Conservation (phyloP, 2,113 vertebrate genomes). For the Stomatorhinus ivindoensis region DNA sequence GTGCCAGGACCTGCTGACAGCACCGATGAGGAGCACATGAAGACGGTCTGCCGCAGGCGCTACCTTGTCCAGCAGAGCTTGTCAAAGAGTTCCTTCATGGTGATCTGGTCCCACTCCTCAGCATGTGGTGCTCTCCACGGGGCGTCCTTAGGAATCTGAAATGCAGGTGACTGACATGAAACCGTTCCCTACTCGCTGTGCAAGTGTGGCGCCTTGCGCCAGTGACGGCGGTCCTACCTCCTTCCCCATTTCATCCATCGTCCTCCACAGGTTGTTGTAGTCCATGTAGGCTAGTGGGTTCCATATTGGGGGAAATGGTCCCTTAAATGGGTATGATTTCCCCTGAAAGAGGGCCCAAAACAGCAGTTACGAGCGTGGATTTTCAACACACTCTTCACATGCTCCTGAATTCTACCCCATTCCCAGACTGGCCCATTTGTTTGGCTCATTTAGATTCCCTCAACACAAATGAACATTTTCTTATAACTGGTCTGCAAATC, state of each 20-base stretch:
- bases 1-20: not conserved
- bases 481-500: not conserved
- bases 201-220: not conserved
- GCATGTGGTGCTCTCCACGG: slow-evolving; percentile 89
- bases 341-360: slow-evolving; percentile 63
- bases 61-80: slow-evolving; percentile 91
- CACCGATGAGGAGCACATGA: not conserved
- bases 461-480: slow-evolving; percentile 26
- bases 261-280: slow-evolving; percentile 89
- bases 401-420: not conserved
- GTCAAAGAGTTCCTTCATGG: slow-evolving; percentile 82
- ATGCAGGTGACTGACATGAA: not conserved
- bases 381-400: not conserved
- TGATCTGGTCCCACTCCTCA: slow-evolving; percentile 91
- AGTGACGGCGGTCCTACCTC: slow-evolving; percentile 64
- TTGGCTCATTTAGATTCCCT: slow-evolving; percentile 8
- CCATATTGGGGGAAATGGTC: slow-evolving; percentile 79
- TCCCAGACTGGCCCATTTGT: not conserved
- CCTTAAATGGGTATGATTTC: slow-evolving; percentile 78
- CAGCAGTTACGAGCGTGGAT: not conserved
- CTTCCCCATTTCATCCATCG: slow-evolving; percentile 85
- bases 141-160: slow-evolving; percentile 85
- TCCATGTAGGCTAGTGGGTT: slow-evolving; percentile 81
- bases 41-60: not conserved
- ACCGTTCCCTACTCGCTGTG: not conserved